Base-by-base conservation (phyloP, 2,113 vertebrate genomes). In the Chloropsis hardwickii region DNA sequence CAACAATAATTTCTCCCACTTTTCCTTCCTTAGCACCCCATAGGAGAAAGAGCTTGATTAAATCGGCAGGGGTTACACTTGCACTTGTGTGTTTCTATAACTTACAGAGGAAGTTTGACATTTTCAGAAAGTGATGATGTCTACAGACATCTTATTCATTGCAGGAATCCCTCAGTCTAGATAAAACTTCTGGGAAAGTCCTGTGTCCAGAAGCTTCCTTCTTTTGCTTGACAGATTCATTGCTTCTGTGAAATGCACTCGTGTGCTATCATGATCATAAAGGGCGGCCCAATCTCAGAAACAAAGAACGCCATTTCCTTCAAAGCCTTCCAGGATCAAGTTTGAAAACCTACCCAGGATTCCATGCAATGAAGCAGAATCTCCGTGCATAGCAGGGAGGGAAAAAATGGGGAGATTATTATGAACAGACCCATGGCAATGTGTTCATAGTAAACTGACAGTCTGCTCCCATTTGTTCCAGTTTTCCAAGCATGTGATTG, bases 1-100 rank as follows among this genome's bases (percentile, higher is more conserved):
- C 88, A 95, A 94, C 92, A 92, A 90, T 80, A 86, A 94, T 95
- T 79, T 90, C 88, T 95, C 94, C 88, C 80, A 86, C 82, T 93
- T 95, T 86, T 94, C 86, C 44, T 86, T 90, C 72, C 90, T 64
- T 76, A 78, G 61, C 76, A 95, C 85, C 80, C 90, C 88, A 81
- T 37, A 81, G 82, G 82, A 95, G 90, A 93, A 86, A 53, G 67
- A 69, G 40, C 56, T 84, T 51, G 60, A 88, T 86, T 83, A 96
- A 93, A 83, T 64, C 90, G 76, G 62, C 39, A 87, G 94, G 86
- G 91, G 58, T 79, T 95, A 83, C 82, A 83, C 60, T 60, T 31
- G 47, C 67, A 51, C 56, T 96, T 64, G 60, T 45, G 60, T 56
- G 40, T 92, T 96, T 77, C 82, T 83, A 3, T 81, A 86, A 81